Evolutionary conservation across 2,888 invertebrate species (phyloP).

Genomic region (Sphinx pinastri): DNA sequence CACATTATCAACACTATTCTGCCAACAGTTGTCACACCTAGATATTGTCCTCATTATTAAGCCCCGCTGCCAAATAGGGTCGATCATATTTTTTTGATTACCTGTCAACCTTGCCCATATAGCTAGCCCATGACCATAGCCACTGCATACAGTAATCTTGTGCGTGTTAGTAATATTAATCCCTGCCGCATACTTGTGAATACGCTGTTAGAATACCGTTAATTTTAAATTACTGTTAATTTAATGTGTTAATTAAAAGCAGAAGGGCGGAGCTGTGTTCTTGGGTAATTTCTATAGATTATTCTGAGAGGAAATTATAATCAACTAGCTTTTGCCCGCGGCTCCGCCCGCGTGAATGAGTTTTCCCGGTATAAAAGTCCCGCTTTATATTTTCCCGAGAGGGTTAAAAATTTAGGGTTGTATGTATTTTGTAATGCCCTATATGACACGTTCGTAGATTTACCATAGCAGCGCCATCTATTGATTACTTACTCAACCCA

Average conservation of each 20-base stretch:
- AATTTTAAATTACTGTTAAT: constrained; percentile 33
- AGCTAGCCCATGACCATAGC: background rate
- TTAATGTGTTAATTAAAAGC: constrained; percentile 27
- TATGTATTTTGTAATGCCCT: too few relatives aligned
- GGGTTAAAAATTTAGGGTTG: too few relatives aligned
- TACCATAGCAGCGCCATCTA: too few relatives aligned
- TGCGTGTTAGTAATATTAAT: constrained; percentile 43
- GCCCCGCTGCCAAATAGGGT: background rate
- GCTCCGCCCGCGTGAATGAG: too few relatives aligned
- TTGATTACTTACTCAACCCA: too few relatives aligned
- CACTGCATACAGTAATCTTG: constrained; percentile 33
- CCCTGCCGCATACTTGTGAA: constrained; percentile 33
- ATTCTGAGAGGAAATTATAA: background rate
- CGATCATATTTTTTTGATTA: constrained; percentile 22
- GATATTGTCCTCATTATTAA: background rate
- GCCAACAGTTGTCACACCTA: background rate
- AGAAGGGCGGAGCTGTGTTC: background rate
- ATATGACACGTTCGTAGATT: too few relatives aligned
- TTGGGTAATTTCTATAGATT: background rate
- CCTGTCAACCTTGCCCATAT: constrained; percentile 1
- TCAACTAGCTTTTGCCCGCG: too few relatives aligned
- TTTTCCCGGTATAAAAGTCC: too few relatives aligned
- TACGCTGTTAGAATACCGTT: constrained; percentile 46
- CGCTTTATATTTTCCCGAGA: too few relatives aligned
- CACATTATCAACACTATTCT: too few relatives aligned